phyloP scores from a whole-genome alignment of 2,797 vertebrate species.

The Dermochelys coriacea region DNA sequence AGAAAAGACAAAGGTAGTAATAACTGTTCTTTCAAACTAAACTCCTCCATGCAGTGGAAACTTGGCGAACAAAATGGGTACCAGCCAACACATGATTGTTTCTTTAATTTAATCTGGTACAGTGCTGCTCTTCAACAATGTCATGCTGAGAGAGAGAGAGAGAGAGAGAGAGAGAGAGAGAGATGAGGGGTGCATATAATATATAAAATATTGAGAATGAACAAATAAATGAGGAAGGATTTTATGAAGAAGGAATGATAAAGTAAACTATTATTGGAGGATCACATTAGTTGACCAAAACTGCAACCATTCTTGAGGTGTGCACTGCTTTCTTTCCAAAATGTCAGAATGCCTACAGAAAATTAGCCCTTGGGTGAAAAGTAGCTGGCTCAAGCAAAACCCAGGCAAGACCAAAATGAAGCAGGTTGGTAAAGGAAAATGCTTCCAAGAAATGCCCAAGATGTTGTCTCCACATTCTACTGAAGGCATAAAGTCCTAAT shows the following conservation, averaged over 20 bases:
- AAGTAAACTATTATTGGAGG: slow-evolving; percentile 60
- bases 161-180: slow-evolving; percentile 44
- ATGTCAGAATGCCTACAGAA: no score
- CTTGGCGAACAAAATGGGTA: background rate
- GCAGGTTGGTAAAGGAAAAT: no score
- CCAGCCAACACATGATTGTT: background rate
- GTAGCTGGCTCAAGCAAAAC: no score
- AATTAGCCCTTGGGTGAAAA: no score
- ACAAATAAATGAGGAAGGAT: slow-evolving; percentile 65
- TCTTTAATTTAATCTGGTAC: background rate
- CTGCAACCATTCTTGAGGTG: slow-evolving; percentile 49
- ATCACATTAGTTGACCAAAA: slow-evolving; percentile 34
- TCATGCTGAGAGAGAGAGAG: slow-evolving; percentile 38
- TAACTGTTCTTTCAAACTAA: background rate
- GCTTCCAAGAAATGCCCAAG: no score
- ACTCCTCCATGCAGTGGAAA: background rate
- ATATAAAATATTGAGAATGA: background rate
- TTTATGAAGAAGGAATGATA: slow-evolving; percentile 49
- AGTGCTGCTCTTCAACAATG: slow-evolving; percentile 34
- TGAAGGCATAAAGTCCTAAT: no score
- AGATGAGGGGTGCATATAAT: slow-evolving; percentile 42
- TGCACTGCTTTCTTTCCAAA: no score
- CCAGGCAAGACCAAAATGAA: no score
- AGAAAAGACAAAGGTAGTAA: background rate
- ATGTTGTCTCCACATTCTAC: no score